Evolutionary conservation across 2,888 invertebrate species (phyloP), one percentile per base, ranked within the genome.

Genomic region (Chydorus sphaericus): DNA sequence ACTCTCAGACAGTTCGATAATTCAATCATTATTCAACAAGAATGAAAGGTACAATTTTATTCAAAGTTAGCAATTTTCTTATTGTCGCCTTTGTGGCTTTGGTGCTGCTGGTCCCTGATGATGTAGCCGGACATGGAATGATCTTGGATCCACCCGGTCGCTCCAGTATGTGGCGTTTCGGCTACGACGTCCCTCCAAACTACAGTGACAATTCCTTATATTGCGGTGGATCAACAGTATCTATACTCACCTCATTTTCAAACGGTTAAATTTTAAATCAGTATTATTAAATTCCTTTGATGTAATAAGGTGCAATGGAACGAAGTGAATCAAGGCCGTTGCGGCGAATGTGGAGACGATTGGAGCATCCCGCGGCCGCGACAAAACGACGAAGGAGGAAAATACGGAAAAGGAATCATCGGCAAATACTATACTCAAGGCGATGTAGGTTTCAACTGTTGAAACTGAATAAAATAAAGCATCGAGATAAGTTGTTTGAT

Each of bases 121-220:
- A n/a, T n/a, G n/a, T n/a, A n/a, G n/a, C n/a, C n/a, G 73, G 71
- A 2, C 78, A 78, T 64, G 78, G 77, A 4, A 74, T 73, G 70
- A 64, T 78, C 63, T 59, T 75, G 63, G 71, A 71, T 44, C 78
- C 78, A 1, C 69, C 72, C 0, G 71, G 73, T 55, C 67, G 78
- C 56, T 73, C 73, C 18, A 75, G 76, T 4, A 70, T 77, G 23
- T 78, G 77, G 76, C 69, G 77, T 28, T 67, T 65, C 52, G 71
- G 75, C 58, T 66, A 65, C 26, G 55, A 67, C 3, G 74, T 75
- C 1, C 73, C 73, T 1, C 58, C 54, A 1, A 75, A 78, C 65
- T 78, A 72, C 62, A 67, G 75, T 54, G 78, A 79, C 62, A 75
- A 70, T 62, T 71, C 65, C 23, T 66, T 73, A 29, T 76, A 67